Evolutionary conservation across 2,888 invertebrate genomes (phyloP).

Genomic region (Plagodis pulveraria): DNA sequence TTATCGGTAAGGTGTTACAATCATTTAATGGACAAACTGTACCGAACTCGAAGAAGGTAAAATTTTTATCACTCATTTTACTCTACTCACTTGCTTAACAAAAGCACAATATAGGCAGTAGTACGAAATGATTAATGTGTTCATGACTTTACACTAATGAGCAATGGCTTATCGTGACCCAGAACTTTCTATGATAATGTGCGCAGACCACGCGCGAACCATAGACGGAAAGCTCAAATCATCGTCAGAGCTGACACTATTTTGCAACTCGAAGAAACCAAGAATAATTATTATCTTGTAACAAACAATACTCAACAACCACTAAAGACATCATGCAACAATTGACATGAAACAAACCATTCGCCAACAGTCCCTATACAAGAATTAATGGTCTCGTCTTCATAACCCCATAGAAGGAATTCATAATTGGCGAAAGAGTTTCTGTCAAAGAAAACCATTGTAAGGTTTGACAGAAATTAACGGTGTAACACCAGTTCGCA

Average conservation of each 20-base stretch:
- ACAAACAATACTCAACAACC: conserved; percentile 9
- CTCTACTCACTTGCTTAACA: not conserved
- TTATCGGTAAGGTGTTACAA: no score
- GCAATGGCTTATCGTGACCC: conserved; percentile 17
- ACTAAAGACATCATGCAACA: conserved; percentile 14
- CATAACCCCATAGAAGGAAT: conserved; percentile 8
- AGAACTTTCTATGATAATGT: conserved; percentile 35
- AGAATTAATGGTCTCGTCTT: conserved; percentile 46
- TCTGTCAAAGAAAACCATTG: conserved; percentile 13
- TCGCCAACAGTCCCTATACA: conserved; percentile 39
- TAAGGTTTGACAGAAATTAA: conserved; percentile 30
- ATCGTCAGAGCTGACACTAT: not conserved
- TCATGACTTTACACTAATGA: not conserved
- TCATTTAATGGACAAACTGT: no score
- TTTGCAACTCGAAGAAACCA: conserved; percentile 1
- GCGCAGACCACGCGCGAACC: conserved; percentile 16
- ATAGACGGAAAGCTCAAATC: conserved; percentile 2
- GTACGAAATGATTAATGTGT: conserved; percentile 12
- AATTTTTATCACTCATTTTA: no score
- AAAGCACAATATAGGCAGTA: conserved; percentile 6
- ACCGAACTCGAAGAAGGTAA: no score
- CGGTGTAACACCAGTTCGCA: conserved; percentile 5
- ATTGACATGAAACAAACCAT: conserved; percentile 41
- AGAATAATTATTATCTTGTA: conserved; percentile 41
- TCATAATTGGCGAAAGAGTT: conserved; percentile 18